Conservation (phyloP, 2,797 vertebrate genomes). For the Cacajao melanocephalus region DNA sequence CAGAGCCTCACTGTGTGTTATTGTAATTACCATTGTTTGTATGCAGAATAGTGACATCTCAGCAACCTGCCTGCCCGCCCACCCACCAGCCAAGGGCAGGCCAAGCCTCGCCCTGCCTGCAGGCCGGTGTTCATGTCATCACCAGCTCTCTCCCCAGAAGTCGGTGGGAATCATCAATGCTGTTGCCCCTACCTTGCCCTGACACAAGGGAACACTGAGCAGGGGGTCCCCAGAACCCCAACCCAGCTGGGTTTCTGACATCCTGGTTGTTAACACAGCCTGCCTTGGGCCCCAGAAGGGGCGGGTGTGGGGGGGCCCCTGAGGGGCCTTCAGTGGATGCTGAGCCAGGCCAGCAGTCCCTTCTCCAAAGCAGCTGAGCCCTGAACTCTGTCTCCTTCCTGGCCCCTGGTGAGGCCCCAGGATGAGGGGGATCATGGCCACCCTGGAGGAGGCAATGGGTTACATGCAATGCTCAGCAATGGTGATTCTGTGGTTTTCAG, state of each 20-base stretch:
- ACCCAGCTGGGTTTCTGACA: background rate
- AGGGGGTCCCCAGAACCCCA: background rate
- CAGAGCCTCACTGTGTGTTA: background rate
- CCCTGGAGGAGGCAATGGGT: background rate
- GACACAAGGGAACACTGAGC: background rate
- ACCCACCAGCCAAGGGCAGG: background rate
- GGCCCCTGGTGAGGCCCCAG: background rate
- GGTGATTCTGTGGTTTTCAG: fast-evolving
- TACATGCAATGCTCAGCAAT: background rate
- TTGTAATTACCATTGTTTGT: no score
- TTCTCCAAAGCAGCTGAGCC: background rate
- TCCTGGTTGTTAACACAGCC: background rate
- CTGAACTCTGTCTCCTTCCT: background rate
- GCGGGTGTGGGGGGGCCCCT: background rate
- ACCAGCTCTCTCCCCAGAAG: background rate
- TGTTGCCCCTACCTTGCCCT: background rate
- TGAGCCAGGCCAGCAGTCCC: background rate
- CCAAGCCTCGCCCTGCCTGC: background rate
- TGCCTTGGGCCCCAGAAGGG: background rate
- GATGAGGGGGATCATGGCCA: background rate
- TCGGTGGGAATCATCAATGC: fast-evolving
- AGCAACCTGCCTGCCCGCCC: background rate
- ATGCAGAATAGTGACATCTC: fast-evolving
- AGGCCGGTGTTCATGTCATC: fast-evolving
- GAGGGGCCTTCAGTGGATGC: fast-evolving